A percentile compares a stretch with the other conserved stretches of the same genome.
These are phyloP conservation scores for Anoplolepis gracilipes DNA, from an alignment of 1,140 invertebrate species.

Conservation along the genomic window DNA sequence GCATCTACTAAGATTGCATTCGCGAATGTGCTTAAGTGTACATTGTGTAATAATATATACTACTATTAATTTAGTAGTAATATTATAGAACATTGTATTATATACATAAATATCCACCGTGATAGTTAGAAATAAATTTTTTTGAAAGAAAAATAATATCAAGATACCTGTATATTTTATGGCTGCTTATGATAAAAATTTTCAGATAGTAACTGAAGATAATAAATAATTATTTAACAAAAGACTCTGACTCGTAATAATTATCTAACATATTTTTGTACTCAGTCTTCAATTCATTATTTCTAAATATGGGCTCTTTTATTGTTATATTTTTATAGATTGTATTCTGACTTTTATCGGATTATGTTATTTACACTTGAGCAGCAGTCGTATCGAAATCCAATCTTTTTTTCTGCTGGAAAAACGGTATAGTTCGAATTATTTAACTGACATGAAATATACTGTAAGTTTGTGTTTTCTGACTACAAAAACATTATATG, in stretches of 20 bases:
- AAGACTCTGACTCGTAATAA: neutral
- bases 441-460: neutral
- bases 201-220: neutral
- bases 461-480: neutral
- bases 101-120: neutral
- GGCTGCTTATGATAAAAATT: neutral
- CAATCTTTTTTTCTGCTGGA: neutral
- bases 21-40: neutral
- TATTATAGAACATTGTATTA: constrained; percentile 7
- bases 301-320: neutral
- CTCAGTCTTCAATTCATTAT: neutral
- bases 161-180: neutral
- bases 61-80: neutral
- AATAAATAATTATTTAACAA: neutral
- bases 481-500: neutral
- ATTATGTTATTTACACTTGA: neutral
- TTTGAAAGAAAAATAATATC: neutral
- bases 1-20: neutral
- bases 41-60: neutral
- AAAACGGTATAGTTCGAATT: neutral
- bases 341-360: neutral
- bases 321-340: neutral
- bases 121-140: neutral
- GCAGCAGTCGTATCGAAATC: neutral
- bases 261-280: neutral